phyloP scores from a whole-genome alignment of 2,888 invertebrate species.

The Noctua janthina region DNA sequence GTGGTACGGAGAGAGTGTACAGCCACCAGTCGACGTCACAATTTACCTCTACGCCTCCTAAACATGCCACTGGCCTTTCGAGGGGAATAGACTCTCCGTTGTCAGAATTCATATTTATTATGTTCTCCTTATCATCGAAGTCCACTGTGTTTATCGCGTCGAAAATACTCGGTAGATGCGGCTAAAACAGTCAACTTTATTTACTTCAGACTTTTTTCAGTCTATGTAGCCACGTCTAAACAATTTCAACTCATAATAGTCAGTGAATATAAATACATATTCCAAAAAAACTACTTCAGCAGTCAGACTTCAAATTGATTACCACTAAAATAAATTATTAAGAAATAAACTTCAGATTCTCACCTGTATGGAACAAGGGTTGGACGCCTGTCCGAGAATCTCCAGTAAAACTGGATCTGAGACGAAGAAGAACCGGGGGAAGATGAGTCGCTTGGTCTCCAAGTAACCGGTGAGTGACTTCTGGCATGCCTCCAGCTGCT shows the following conservation, averaged over 20 bases:
- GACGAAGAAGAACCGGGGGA: constrained; percentile 97
- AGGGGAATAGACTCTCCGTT: constrained; percentile 94
- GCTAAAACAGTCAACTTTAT: constrained; percentile 76
- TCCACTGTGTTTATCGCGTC: constrained; percentile 95
- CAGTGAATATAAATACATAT: background rate
- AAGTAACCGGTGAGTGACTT: constrained; percentile 96
- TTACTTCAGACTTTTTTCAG: background rate
- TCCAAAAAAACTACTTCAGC: background rate
- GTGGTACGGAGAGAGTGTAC: background rate
- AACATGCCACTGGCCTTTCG: constrained; percentile 92
- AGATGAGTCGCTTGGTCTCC: constrained; percentile 95
- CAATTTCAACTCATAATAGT: background rate
- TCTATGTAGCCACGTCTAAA: no score
- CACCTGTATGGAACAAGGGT: constrained; percentile 95
- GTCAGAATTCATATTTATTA: constrained; percentile 93
- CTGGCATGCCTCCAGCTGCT: constrained; percentile 97
- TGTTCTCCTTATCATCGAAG: constrained; percentile 95
- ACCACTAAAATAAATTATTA: background rate
- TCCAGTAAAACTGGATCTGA: constrained; percentile 97
- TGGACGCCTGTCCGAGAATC: constrained; percentile 97
- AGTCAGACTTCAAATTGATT: background rate
- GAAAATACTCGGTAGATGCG: constrained; percentile 95
- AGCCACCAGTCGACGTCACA: background rate
- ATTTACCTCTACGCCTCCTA: constrained; percentile 94
- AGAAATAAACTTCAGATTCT: background rate